Evolutionary conservation across 2,888 invertebrate species (phyloP), one percentile per base, ranked within the genome.

Genomic region (Agrilus cyanescens): DNA sequence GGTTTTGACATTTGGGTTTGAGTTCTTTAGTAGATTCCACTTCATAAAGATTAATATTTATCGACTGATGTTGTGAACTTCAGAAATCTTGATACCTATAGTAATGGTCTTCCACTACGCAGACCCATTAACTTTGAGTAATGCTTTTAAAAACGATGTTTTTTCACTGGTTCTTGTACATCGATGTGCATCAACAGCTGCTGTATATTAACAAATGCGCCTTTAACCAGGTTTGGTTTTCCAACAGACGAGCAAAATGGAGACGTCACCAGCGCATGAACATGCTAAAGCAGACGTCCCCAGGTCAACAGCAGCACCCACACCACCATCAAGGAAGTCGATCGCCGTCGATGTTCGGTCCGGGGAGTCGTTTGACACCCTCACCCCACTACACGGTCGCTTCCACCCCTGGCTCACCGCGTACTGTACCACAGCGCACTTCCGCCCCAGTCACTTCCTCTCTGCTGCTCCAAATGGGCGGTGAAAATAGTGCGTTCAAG

Each of bases 191-290:
- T 25, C 25, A 8, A 25, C 25, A 25, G 10, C 10, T 25, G 25
- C 25, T 25, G 25, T 25, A 34, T 48, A 48, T 43, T 46, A 43
- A 50, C 46, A 50, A 45, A 49, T 52, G 44, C 42, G 48, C 52
- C 52, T 53, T 58, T 61, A 63, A 83, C 82, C 85, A 93, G 93
- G 93, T 93, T 83, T 93, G 93, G 93, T 93, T 93, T 88, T 93
- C 91, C 80, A 93, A 93, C 85, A 89, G 93, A 85, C 85, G 93
- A 76, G 93, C 93, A 73, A 93, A 93, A 79, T 93, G 91, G 91
- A 83, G 93, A 70, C 86, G 93, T 65, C 91, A 93, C 72, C 91
- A 93, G 71, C 85, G 91, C 69, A 89, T 91, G 87, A 89, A 85
- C 72, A 80, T 88, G 61, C 78, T 89, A 71, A 88, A 88, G 70